Percentiles rank a stretch among this genome's conserved stretches.
Conservation (phyloP, 2,888 invertebrate species). For the Hypomecis punctinalis region DNA sequence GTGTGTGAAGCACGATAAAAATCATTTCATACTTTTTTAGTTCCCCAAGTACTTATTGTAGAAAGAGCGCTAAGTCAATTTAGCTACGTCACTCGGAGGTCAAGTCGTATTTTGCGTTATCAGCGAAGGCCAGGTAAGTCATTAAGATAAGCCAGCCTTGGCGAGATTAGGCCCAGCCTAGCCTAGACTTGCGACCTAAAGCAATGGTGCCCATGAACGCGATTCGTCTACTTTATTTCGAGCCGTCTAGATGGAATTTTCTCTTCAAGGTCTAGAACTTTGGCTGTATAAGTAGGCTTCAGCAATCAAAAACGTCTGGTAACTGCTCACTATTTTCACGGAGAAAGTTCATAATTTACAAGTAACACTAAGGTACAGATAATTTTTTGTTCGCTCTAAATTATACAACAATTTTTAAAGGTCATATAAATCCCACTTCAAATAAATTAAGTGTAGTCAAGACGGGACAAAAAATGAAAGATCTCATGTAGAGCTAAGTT, state of each 20-base stretch:
- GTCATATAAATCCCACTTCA: too few species aligned
- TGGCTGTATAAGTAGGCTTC: too few species aligned
- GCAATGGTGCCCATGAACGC: constrained; percentile 26
- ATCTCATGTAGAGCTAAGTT: too few species aligned
- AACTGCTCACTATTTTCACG: too few species aligned
- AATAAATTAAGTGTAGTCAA: too few species aligned
- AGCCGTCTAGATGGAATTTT: constrained; percentile 11
- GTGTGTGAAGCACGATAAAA: too few species aligned
- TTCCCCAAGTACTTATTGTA: not conserved
- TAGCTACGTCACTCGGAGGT: constrained; percentile 23
- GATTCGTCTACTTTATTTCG: constrained; percentile 21
- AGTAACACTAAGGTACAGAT: too few species aligned
- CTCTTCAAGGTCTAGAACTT: constrained; percentile 5
- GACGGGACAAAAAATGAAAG: too few species aligned
- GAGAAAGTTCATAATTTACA: too few species aligned
- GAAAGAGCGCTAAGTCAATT: constrained; percentile 2
- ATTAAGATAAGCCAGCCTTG: constrained; percentile 46
- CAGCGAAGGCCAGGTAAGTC: constrained; percentile 48
- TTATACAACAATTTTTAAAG: too few species aligned
- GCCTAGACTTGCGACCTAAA: constrained; percentile 14
- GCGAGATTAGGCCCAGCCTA: constrained; percentile 43
- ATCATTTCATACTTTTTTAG: not conserved
- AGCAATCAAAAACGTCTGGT: too few species aligned
- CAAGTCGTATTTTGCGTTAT: constrained; percentile 41
- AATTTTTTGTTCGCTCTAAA: too few species aligned